A percentile compares a stretch with the other conserved stretches of the same genome.
These are phyloP conservation scores for Halocaridina rubra DNA, from an alignment of 2,888 invertebrate species.

Conservation along the genomic window DNA sequence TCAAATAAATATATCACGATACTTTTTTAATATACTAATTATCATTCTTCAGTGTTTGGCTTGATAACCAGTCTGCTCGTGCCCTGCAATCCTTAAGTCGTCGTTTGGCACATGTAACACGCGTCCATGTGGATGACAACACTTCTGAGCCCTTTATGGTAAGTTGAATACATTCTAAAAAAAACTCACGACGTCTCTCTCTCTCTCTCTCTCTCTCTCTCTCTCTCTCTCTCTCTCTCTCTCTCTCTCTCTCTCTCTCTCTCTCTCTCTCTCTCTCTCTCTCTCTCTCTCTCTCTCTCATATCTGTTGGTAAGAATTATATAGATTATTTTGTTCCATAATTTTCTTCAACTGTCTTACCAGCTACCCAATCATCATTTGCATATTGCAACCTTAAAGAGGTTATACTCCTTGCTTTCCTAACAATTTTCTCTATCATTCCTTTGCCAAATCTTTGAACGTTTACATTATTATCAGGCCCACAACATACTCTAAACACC, in stretches of 20 bases:
- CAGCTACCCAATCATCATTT: too few species aligned
- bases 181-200: neutral
- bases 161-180: neutral
- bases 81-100: constrained; percentile 6
- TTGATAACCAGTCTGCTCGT: neutral
- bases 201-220: neutral
- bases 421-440: too few species aligned
- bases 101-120: constrained; percentile 22
- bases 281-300: neutral
- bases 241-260: neutral
- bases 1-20: neutral
- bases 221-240: neutral
- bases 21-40: neutral
- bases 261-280: neutral
- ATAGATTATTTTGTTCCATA: too few species aligned
- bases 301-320: neutral
- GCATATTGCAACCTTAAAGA: too few species aligned
- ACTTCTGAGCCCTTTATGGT: constrained; percentile 49
- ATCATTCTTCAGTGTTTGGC: constrained; percentile 16
- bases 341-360: too few species aligned
- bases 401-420: too few species aligned
- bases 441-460: too few species aligned
- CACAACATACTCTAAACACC: neutral
- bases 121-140: neutral
- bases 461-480: too few species aligned